A percentile compares a stretch with the other conserved stretches of the same genome.
These are phyloP conservation scores for Myrmecophaga tridactyla DNA, from an alignment of 2,113 vertebrate genomes.

Conservation along the genomic window DNA sequence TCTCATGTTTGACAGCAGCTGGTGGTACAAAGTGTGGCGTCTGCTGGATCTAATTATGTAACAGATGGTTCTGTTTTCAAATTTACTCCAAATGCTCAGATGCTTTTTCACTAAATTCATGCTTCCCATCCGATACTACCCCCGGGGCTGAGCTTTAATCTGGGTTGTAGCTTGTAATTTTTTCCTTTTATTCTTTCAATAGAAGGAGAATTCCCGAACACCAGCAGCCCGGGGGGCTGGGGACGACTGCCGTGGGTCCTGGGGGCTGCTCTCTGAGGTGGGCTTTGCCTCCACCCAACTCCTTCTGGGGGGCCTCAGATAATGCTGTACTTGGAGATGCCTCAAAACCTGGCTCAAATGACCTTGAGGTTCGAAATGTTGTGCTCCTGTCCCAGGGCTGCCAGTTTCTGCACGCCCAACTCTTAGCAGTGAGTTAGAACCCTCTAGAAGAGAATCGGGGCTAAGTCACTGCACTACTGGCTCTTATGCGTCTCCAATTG, in stretches of 20 bases:
- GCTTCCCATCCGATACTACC: slow-evolving; percentile 82
- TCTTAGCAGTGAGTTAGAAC: slow-evolving; percentile 62
- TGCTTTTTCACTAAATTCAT: slow-evolving; percentile 81
- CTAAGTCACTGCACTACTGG: slow-evolving; percentile 15
- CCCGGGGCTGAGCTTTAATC: slow-evolving; percentile 73
- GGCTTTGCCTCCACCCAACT: slow-evolving; percentile 18
- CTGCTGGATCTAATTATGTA: slow-evolving; percentile 81
- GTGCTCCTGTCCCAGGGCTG: slow-evolving; percentile 51
- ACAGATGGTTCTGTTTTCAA: slow-evolving; percentile 87
- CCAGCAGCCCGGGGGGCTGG: slow-evolving; percentile 6
- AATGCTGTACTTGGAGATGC: slow-evolving; percentile 35
- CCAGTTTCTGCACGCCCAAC: slow-evolving; percentile 50
- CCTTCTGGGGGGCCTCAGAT: slow-evolving; percentile 51
- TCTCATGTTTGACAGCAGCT: slow-evolving; percentile 80
- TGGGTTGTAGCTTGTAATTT: slow-evolving; percentile 54
- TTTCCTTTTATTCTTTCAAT: slow-evolving; percentile 64
- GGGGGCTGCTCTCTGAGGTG: background rate
- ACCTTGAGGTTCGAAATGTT: slow-evolving; percentile 40
- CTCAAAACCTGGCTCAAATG: slow-evolving; percentile 29
- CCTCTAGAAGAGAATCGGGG: slow-evolving; percentile 31
- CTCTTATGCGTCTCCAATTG: slow-evolving; percentile 42
- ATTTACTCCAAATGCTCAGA: slow-evolving; percentile 84
- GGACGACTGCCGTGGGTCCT: background rate
- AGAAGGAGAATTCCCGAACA: slow-evolving; percentile 72
- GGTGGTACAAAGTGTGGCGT: slow-evolving; percentile 78